A percentile compares a stretch with the other conserved stretches of the same genome.
Evolutionary conservation across 2,888 invertebrate species (phyloP).

Genomic region (Tiliacea citrago): DNA sequence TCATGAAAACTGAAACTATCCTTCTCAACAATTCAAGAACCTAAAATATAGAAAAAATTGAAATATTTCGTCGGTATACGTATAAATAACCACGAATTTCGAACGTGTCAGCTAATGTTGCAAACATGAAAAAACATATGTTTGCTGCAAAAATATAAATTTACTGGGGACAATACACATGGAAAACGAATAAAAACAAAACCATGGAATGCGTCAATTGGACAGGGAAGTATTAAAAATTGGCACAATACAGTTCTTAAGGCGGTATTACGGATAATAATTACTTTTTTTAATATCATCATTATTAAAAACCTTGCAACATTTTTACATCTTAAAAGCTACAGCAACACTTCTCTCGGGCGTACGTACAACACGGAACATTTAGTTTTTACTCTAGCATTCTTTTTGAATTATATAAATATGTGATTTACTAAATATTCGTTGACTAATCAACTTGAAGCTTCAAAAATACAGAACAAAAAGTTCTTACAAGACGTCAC

Average conservation of each 20-base stretch:
- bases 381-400: conserved; percentile 68
- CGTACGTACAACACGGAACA: conserved; percentile 81
- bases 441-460: conserved; percentile 34
- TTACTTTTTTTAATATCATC: conserved; percentile 65
- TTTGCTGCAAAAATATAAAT: conserved; percentile 15
- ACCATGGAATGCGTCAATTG: conserved; percentile 77
- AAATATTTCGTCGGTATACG: conserved; percentile 20
- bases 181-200: conserved; percentile 52
- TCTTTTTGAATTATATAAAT: conserved; percentile 58
- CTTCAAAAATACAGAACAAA: conserved; percentile 3
- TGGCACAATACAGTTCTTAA: conserved; percentile 80
- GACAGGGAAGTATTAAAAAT: conserved; percentile 75
- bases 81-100: conserved; percentile 9
- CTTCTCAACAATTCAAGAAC: conserved; percentile 29
- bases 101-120: conserved; percentile 9
- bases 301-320: conserved; percentile 77
- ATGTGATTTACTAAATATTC: conserved; percentile 27
- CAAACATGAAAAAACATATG: conserved; percentile 19
- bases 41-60: conserved; percentile 15
- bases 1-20: conserved; percentile 36
- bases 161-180: conserved; percentile 51
- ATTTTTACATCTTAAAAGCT: conserved; percentile 79
- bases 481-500: background rate
- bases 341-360: conserved; percentile 74
- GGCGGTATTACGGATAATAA: conserved; percentile 74